These are phyloP conservation scores for Unio delphinus DNA, from an alignment of 2,888 invertebrate species.

Conservation along the genomic window DNA sequence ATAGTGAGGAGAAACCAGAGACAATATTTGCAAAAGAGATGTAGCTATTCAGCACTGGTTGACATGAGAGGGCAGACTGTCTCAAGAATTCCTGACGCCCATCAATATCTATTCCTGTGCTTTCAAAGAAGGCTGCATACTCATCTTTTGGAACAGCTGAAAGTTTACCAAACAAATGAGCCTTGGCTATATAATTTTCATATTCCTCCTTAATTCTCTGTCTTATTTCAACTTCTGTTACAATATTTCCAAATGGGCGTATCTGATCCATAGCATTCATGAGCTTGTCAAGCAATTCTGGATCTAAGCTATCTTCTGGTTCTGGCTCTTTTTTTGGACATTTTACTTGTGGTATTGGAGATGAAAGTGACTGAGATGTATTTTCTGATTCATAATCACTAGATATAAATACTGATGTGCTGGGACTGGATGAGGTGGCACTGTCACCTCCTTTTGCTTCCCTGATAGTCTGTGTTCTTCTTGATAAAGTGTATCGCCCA, in stretches of 20 bases:
- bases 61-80: constrained; percentile 36
- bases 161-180: constrained; percentile 34
- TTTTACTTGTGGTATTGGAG: no score
- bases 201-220: constrained; percentile 26
- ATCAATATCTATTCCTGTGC: constrained; percentile 38
- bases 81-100: constrained; percentile 36
- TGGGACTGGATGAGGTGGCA: neutral
- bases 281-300: constrained; percentile 20
- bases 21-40: constrained; percentile 37
- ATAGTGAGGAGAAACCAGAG: constrained; percentile 30
- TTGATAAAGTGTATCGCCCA: constrained; percentile 31
- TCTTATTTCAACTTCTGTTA: constrained; percentile 31
- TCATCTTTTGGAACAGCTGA: constrained; percentile 36
- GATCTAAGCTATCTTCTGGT: neutral
- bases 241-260: constrained; percentile 31
- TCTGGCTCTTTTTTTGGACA: no score
- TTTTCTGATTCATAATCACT: no score
- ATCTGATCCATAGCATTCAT: constrained; percentile 27
- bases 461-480: constrained; percentile 34
- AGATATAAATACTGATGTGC: neutral
- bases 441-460: constrained; percentile 25
- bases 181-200: constrained; percentile 28
- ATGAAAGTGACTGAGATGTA: no score
- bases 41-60: constrained; percentile 36
- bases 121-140: constrained; percentile 29